Evolutionary conservation across 2,113 vertebrate genomes (phyloP).

Genomic region (Ctenomys sociabilis): DNA sequence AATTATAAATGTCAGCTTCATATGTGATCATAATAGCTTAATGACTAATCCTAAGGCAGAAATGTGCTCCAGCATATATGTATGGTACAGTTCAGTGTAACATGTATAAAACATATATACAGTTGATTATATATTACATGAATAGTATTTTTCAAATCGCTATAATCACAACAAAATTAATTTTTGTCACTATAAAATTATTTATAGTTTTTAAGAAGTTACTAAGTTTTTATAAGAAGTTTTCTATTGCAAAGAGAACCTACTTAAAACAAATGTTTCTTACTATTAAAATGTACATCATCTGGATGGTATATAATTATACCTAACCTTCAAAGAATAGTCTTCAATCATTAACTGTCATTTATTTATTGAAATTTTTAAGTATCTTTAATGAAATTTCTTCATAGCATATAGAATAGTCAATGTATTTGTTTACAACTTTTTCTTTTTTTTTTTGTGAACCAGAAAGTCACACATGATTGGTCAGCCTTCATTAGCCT

Average conservation of each 20-base stretch:
- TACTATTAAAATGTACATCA: neutral
- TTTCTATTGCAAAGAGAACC: too few relatives aligned
- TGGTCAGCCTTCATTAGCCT: slow-evolving; percentile 89
- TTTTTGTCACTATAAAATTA: neutral
- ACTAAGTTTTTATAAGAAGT: too few relatives aligned
- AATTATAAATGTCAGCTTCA: slow-evolving; percentile 53
- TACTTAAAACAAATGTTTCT: slow-evolving; percentile 27
- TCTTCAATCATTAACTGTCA: neutral
- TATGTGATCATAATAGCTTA: slow-evolving; percentile 47
- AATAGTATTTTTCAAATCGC: slow-evolving; percentile 30
- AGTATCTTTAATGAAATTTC: slow-evolving; percentile 42
- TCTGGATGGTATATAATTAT: neutral
- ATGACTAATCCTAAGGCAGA: neutral
- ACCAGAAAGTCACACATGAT: slow-evolving; percentile 81
- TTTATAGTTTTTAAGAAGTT: too few relatives aligned
- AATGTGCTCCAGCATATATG: neutral
- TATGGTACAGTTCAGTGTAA: neutral
- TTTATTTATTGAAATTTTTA: slow-evolving; percentile 42
- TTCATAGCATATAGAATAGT: neutral
- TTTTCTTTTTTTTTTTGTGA: too few relatives aligned
- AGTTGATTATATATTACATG: neutral
- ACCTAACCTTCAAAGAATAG: neutral
- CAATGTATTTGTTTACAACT: neutral
- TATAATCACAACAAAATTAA: slow-evolving; percentile 24
- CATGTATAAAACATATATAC: neutral